Percentiles rank a stretch among this genome's conserved stretches.
These are phyloP conservation scores for Drosophila neoperkinsi DNA, from an alignment of 2,888 invertebrate species.

Conservation along the genomic window DNA sequence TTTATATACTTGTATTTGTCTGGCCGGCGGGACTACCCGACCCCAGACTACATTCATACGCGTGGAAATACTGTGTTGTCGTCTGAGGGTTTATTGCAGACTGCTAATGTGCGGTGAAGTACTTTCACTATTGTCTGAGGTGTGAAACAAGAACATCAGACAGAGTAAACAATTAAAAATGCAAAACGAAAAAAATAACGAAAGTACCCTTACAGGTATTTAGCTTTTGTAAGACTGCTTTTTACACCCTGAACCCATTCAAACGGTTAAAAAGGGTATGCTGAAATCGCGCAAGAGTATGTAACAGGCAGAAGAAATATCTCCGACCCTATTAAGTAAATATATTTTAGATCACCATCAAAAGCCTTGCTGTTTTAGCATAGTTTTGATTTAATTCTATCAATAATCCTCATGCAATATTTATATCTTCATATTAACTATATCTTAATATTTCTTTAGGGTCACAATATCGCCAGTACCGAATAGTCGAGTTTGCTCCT, in stretches of 20 bases:
- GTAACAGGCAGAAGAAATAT: neutral
- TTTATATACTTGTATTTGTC: constrained; percentile 30
- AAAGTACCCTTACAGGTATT: constrained; percentile 21
- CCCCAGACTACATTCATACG: constrained; percentile 16
- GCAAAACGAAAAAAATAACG: constrained; percentile 39
- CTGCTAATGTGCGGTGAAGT: constrained; percentile 59
- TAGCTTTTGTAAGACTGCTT: constrained; percentile 16
- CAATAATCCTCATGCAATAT: neutral
- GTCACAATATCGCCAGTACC: constrained; percentile 92
- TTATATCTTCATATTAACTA: neutral
- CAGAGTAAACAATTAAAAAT: constrained; percentile 61
- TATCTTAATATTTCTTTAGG: constrained; percentile 86
- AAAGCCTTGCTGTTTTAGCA: neutral
- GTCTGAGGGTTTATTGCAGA: constrained; percentile 65
- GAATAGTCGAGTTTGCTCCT: constrained; percentile 93
- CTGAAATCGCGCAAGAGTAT: neutral
- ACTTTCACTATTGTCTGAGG: constrained; percentile 70
- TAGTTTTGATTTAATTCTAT: neutral
- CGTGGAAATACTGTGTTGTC: constrained; percentile 35
- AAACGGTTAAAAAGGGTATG: neutral
- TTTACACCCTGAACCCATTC: neutral
- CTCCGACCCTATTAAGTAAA: neutral
- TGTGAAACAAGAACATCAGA: constrained; percentile 67
- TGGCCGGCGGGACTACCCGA: constrained; percentile 21
- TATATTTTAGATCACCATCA: neutral